phyloP scores from a whole-genome alignment of 2,797 vertebrate genomes.

The Linurgus olivaceus region DNA sequence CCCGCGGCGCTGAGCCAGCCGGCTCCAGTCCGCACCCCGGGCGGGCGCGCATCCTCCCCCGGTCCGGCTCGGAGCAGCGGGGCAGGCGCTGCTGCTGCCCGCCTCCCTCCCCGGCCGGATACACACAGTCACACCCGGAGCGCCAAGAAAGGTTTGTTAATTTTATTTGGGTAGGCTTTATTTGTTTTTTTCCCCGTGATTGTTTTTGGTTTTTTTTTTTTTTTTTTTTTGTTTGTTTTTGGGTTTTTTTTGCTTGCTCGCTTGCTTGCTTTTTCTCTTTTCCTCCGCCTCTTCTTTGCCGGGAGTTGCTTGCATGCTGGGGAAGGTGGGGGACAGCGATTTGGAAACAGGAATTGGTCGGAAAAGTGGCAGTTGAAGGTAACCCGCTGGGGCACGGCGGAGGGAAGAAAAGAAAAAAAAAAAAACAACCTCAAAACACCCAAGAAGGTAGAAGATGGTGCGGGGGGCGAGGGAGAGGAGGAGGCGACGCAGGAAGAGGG shows the following conservation, averaged over 20 bases:
- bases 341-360: not conserved
- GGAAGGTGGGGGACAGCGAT: not conserved
- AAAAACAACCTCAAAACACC: not conserved
- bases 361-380: not conserved
- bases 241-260: not conserved
- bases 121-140: slow-evolving; percentile 16
- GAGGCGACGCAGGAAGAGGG: too few species aligned
- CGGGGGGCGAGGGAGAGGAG: not conserved
- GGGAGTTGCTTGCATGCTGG: not conserved
- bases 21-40: not conserved
- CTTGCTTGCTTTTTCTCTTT: not conserved
- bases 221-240: too few species aligned
- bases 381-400: not conserved
- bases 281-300: not conserved
- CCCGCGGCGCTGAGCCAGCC: not conserved
- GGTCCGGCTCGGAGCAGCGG: not conserved
- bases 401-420: not conserved
- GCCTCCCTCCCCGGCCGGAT: slow-evolving; percentile 53
- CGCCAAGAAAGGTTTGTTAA: not conserved
- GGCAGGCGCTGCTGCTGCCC: not conserved
- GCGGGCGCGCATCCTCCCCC: not conserved
- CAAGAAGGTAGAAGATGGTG: not conserved
- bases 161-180: not conserved
- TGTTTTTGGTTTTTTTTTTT: too few species aligned
- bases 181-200: not conserved